phyloP scores from a whole-genome alignment of 2,888 invertebrate genomes.

The Epirrita christyi region DNA sequence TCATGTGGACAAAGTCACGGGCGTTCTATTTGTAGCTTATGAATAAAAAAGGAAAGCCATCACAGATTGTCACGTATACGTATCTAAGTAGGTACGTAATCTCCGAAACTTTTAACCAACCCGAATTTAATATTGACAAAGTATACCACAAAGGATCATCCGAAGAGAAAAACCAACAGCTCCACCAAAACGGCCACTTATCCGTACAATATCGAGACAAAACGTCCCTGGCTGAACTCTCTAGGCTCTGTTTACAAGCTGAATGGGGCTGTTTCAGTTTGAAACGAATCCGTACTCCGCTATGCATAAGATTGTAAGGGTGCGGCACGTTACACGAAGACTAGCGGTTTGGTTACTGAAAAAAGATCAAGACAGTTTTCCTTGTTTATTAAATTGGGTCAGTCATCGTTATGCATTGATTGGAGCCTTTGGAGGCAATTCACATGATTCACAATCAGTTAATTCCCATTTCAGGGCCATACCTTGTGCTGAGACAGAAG shows the following conservation, averaged over 20 bases:
- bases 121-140: conserved; percentile 12
- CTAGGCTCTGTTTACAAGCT: conserved; percentile 48
- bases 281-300: conserved; percentile 53
- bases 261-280: conserved; percentile 55
- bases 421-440: too few species aligned
- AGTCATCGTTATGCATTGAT: too few species aligned
- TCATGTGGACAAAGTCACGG: too few species aligned
- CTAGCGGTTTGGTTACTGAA: background rate
- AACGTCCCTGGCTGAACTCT: conserved; percentile 29
- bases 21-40: too few species aligned
- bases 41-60: too few species aligned
- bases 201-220: conserved; percentile 43
- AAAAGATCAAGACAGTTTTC: background rate
- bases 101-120: conserved; percentile 5
- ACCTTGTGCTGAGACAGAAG: too few species aligned
- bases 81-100: background rate
- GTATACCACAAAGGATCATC: conserved; percentile 12
- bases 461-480: too few species aligned
- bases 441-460: too few species aligned
- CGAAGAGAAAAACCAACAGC: conserved; percentile 25
- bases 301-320: conserved; percentile 55
- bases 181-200: conserved; percentile 34
- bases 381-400: too few species aligned
- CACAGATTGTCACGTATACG: too few species aligned
- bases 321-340: background rate